Conservation (phyloP, 2,797 vertebrate species). For the Fringilla coelebs region DNA sequence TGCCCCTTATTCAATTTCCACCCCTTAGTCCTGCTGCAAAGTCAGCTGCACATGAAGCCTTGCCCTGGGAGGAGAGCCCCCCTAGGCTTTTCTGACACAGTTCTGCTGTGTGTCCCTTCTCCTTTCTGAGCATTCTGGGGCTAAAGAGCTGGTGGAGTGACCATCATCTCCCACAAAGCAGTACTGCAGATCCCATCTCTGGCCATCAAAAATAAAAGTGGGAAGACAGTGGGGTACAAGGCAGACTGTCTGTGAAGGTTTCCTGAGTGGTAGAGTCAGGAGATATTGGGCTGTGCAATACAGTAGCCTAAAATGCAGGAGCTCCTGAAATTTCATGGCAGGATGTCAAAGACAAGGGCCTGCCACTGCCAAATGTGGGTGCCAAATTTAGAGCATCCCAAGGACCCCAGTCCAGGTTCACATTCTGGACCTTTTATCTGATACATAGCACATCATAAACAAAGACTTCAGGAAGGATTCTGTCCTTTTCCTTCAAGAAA, state of each 20-base stretch:
- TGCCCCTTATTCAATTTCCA: not conserved
- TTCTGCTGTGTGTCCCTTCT: not conserved
- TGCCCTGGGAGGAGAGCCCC: not conserved
- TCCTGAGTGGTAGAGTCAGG: not conserved
- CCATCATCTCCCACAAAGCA: not conserved
- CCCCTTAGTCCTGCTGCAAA: not conserved
- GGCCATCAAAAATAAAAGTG: not conserved
- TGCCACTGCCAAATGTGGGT: not conserved
- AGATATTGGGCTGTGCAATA: not conserved
- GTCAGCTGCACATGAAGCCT: fast-evolving
- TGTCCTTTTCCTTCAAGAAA: not conserved
- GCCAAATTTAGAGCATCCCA: not conserved
- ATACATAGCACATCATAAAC: not conserved
- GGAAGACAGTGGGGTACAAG: not conserved
- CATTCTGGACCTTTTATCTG: not conserved
- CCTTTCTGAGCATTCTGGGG: not conserved
- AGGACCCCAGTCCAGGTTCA: not conserved
- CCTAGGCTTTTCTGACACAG: not conserved
- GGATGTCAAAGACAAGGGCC: not conserved
- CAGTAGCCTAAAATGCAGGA: not conserved
- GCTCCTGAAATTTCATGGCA: not conserved
- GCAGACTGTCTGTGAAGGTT: not conserved
- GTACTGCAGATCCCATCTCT: not conserved
- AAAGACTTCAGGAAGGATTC: not conserved
- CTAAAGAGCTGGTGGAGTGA: not conserved